Conservation (phyloP, 1,140 invertebrate species). For the Trissolcus basalis region DNA sequence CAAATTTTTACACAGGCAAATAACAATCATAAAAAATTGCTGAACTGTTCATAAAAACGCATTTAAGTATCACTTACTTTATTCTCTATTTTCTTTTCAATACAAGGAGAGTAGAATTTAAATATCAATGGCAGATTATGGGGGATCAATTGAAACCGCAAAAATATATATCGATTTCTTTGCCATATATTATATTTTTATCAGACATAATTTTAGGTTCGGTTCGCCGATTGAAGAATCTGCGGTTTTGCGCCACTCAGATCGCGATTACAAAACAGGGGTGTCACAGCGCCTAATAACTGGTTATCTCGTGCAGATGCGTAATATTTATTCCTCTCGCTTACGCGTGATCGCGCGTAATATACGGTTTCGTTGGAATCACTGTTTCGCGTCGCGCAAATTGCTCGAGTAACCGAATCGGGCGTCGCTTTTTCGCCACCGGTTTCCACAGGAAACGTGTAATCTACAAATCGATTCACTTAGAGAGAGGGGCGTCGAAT, state of each 20-base stretch:
- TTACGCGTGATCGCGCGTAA: constrained; percentile 64
- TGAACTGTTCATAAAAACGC: too few species aligned
- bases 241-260: constrained; percentile 33
- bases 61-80: too few species aligned
- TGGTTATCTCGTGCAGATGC: constrained; percentile 65
- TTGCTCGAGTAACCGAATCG: constrained; percentile 30
- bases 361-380: constrained; percentile 66
- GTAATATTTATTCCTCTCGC: constrained; percentile 71
- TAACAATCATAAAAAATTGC: too few species aligned
- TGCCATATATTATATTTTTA: neutral
- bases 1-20: too few species aligned
- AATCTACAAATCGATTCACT: constrained; percentile 15
- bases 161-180: neutral
- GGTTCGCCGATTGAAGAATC: constrained; percentile 21
- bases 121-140: too few species aligned
- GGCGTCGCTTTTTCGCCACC: neutral
- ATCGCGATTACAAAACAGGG: constrained; percentile 43
- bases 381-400: constrained; percentile 52
- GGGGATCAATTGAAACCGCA: too few species aligned
- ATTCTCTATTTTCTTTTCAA: too few species aligned
- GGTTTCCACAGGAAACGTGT: neutral
- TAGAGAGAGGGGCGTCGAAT: neutral
- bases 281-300: constrained; percentile 69
- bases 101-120: too few species aligned
- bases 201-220: constrained; percentile 24